A percentile compares a stretch with the other conserved stretches of the same genome.
Evolutionary conservation across 2,797 vertebrate species (phyloP).

Genomic region (Bufotes viridis): DNA sequence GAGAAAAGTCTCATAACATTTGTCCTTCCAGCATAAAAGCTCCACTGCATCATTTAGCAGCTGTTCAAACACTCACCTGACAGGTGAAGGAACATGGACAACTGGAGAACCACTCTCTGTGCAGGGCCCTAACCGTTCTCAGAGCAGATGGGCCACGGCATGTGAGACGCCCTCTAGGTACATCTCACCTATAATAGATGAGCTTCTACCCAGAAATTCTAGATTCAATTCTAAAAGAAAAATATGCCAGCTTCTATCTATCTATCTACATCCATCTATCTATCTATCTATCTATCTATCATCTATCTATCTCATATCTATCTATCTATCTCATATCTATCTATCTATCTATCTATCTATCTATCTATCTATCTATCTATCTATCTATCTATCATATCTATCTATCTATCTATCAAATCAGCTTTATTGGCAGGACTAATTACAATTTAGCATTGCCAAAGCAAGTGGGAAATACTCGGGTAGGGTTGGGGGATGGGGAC

Average conservation of each 20-base stretch:
- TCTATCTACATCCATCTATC: background rate
- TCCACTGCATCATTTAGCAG: background rate
- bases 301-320: background rate
- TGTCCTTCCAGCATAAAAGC: background rate
- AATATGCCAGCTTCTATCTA: background rate
- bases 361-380: constrained; percentile 19
- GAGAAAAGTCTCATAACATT: background rate
- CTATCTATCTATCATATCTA: background rate
- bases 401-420: background rate
- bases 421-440: too few species aligned
- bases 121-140: background rate
- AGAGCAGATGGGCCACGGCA: background rate
- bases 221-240: too few species aligned
- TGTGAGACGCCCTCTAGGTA: background rate
- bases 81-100: background rate
- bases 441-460: too few species aligned
- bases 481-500: too few species aligned
- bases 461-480: too few species aligned
- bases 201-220: background rate
- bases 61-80: constrained; percentile 2
- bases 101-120: background rate
- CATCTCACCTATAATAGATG: background rate
- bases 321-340: background rate
- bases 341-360: background rate
- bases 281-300: constrained; percentile 8